Conservation (phyloP, 2,113 vertebrate species). For the Syngnathoides biaculeatus region DNA sequence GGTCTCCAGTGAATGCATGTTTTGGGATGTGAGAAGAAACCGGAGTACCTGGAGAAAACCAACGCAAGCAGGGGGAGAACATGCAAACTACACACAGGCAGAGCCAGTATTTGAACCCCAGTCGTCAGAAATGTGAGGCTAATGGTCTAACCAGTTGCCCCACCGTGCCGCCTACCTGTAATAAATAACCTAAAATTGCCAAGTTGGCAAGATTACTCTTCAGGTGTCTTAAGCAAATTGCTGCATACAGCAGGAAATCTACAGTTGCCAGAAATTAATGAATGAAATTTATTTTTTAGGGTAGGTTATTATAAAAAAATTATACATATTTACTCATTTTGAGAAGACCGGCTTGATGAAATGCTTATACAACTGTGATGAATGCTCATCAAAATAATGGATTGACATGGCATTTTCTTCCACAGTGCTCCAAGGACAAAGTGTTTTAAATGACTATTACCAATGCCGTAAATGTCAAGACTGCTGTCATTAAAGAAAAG, state of each 20-base stretch:
- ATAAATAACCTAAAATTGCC: slow-evolving; percentile 39
- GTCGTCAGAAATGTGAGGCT: no score
- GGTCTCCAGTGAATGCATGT: no score
- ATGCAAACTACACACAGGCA: no score
- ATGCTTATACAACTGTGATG: slow-evolving; percentile 22
- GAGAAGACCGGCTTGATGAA: slow-evolving; percentile 5
- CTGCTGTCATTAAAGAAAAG: slow-evolving; percentile 57
- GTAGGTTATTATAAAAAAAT: neutral
- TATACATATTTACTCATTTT: no score
- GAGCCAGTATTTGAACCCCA: no score
- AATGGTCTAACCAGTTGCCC: no score
- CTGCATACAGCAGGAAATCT: slow-evolving; percentile 54
- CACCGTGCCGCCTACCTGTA: no score
- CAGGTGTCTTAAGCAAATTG: slow-evolving; percentile 65
- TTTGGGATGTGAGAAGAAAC: no score
- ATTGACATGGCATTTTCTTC: slow-evolving; percentile 39
- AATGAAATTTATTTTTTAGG: no score
- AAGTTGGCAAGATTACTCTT: slow-evolving; percentile 61
- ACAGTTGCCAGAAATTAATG: slow-evolving; percentile 50
- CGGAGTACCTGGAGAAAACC: no score
- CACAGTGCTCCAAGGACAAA: slow-evolving; percentile 10
- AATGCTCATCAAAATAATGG: slow-evolving; percentile 23
- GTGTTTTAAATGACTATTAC: slow-evolving; percentile 32
- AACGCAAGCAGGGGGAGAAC: no score
- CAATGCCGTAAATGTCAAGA: slow-evolving; percentile 62